Base-by-base conservation (phyloP, 2,113 vertebrate species). In the Setophaga coronata region DNA sequence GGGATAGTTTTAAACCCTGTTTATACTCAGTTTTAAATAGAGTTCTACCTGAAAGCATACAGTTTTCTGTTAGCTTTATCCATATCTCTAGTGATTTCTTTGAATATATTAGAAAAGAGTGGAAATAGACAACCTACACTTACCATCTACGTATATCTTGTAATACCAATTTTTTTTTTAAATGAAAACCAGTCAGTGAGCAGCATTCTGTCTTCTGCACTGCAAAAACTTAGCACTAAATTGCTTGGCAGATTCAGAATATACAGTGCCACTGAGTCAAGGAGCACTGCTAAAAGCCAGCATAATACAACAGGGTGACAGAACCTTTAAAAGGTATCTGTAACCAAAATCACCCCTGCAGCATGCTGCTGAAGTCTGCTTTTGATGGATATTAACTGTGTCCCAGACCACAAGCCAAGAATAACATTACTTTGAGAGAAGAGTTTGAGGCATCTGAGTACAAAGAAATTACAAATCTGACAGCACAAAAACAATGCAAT, bases 401-500 rank as follows among this genome's bases (percentile, higher is more conserved):
- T 43, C 70, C 47, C 58, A 80, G 64, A 85, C 38, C 38, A 45
- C 50, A 78, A 89, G 31, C 18, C 61, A 89, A 65, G 56, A 74
- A 74, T 9, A 73, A 66, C 18, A 40, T 3, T 16, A 56, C 25
- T 50, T 8, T 3, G 0, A 51, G 13, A 67, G 33, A 86, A 82
- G 34, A 84, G 36, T 38, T 51, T 2, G 4, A 88, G 53, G 14
- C 23, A 67, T 25, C 29, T 25, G 8, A 2, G 33, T 2, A 2
- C 13, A 84, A 90, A 64, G 70, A 95, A 70, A 71, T 57, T 74
- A 65, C 56, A 64, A 61, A 29, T 15, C 42, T 84, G 40, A 70
- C 20, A 61, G 47, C 60, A 93, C 72, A 58, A 38, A 82, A 91
- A 26, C 64, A 95, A 95, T 33, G 12, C n/a, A 82, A 67, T n/a